phyloP scores from a whole-genome alignment of 2,888 invertebrate genomes.

The Cactoblastis cactorum region DNA sequence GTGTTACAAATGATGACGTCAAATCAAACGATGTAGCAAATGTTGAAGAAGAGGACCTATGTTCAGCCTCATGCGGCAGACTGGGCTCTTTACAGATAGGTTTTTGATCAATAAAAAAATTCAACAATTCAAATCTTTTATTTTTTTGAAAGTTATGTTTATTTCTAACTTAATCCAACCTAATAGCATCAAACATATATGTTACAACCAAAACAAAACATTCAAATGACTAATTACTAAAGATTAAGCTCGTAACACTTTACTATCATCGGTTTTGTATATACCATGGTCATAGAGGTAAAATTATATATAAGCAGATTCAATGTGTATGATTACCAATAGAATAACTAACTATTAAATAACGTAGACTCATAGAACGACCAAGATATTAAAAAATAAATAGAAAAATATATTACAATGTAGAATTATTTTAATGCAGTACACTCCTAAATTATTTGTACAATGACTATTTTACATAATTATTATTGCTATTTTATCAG shows the following conservation, averaged over 20 bases:
- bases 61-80: slow-evolving; percentile 54
- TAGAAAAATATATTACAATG: slow-evolving; percentile 1
- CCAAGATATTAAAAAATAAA: background rate
- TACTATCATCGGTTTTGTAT: background rate
- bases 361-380: background rate
- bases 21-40: slow-evolving; percentile 35
- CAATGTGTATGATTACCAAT: too few relatives aligned
- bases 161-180: slow-evolving; percentile 1
- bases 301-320: too few relatives aligned
- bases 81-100: slow-evolving; percentile 50
- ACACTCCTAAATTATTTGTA: slow-evolving; percentile 9
- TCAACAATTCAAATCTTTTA: background rate
- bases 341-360: too few relatives aligned
- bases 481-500: too few relatives aligned
- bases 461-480: background rate
- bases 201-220: background rate
- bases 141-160: slow-evolving; percentile 4
- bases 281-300: too few relatives aligned
- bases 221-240: background rate
- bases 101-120: slow-evolving; percentile 34
- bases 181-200: background rate
- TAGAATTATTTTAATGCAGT: slow-evolving; percentile 13
- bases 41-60: slow-evolving; percentile 46
- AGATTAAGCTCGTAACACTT: background rate
- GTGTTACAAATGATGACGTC: slow-evolving; percentile 23